phyloP scores from a whole-genome alignment of 2,113 vertebrate species.

The Thunnus thynnus region DNA sequence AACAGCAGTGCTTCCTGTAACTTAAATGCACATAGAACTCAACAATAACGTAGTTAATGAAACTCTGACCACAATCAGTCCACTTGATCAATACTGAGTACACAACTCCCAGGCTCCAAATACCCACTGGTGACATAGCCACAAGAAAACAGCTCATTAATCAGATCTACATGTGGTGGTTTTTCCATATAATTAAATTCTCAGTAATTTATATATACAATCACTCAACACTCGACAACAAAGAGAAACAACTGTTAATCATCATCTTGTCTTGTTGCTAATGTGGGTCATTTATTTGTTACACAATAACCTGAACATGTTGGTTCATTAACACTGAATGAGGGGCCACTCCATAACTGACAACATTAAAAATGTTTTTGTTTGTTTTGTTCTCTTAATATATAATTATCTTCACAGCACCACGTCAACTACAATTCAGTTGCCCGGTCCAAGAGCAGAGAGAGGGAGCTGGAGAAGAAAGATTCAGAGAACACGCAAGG shows the following conservation, averaged over 20 bases:
- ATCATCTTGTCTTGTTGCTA: neutral
- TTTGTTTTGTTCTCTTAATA: slow-evolving; percentile 53
- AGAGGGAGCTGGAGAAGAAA: slow-evolving; percentile 83
- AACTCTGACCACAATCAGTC: neutral
- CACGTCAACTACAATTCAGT: slow-evolving; percentile 82
- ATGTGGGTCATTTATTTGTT: neutral
- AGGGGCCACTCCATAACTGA: neutral
- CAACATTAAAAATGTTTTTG: neutral
- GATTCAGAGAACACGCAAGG: slow-evolving; percentile 73
- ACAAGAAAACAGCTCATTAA: too few species aligned
- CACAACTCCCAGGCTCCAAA: too few species aligned
- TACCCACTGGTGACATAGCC: too few species aligned
- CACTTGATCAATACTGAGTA: neutral
- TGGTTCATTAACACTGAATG: neutral
- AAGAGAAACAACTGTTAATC: too few species aligned
- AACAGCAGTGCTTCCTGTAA: neutral
- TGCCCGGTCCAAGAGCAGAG: slow-evolving; percentile 82
- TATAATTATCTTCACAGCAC: slow-evolving; percentile 69
- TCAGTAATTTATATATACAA: neutral
- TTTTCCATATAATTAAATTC: neutral
- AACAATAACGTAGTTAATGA: neutral
- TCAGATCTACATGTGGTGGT: too few species aligned
- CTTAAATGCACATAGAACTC: too few species aligned
- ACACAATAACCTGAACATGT: neutral
- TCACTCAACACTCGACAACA: too few species aligned